Conservation (phyloP, 2,113 vertebrate species). For the Anas platyrhynchos region DNA sequence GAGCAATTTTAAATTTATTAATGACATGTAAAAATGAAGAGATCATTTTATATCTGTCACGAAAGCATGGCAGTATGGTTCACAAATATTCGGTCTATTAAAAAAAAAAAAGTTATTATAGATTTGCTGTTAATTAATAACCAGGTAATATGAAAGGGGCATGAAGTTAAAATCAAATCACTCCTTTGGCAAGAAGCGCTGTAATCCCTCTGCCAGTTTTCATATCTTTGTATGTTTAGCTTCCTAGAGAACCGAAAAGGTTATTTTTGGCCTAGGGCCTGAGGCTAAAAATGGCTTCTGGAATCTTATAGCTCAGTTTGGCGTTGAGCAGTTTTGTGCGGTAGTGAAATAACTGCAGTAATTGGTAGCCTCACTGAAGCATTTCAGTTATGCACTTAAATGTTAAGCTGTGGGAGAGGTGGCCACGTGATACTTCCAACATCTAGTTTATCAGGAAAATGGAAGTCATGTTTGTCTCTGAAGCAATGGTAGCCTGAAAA, state of each 20-base stretch:
- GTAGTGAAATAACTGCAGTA: conserved; percentile 25
- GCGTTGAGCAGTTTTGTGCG: neutral
- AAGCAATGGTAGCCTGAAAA: neutral
- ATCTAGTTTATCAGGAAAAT: conserved; percentile 46
- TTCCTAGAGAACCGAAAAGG: conserved; percentile 45
- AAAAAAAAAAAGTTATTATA: neutral
- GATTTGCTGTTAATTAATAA: neutral
- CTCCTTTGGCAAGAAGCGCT: conserved; percentile 3
- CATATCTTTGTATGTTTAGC: neutral
- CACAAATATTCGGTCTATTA: neutral
- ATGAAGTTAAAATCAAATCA: neutral
- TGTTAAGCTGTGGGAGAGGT: conserved; percentile 9
- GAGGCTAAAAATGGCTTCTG: conserved; percentile 67
- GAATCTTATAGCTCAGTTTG: conserved; percentile 49
- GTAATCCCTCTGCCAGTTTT: neutral
- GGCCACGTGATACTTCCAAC: neutral
- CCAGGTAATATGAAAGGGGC: neutral
- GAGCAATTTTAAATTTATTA: conserved; percentile 41
- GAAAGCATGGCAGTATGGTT: neutral
- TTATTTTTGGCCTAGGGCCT: conserved; percentile 30
- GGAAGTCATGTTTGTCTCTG: conserved; percentile 3
- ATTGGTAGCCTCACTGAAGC: conserved; percentile 27
- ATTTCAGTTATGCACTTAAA: conserved; percentile 30
- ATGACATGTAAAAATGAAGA: neutral
- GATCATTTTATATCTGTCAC: neutral